Percentiles rank a stretch among this genome's conserved stretches.
These are phyloP conservation scores for Thyatira batis DNA, from an alignment of 2,888 invertebrate genomes.

Conservation along the genomic window DNA sequence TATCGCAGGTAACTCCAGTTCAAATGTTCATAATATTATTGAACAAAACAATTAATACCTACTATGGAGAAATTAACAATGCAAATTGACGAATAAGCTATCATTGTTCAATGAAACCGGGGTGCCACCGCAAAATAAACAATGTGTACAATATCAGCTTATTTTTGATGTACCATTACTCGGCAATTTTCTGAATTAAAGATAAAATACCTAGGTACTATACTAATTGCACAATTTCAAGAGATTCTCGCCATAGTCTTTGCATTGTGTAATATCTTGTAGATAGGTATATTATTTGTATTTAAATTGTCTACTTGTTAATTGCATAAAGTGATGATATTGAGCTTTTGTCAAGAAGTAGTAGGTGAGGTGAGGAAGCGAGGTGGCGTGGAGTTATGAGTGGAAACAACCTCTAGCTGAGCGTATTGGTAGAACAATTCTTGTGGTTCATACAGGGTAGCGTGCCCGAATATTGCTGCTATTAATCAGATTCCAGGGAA, in stretches of 20 bases:
- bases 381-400: slow-evolving; percentile 33
- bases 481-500: slow-evolving; percentile 67
- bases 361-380: slow-evolving; percentile 5
- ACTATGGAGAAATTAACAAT: slow-evolving; percentile 41
- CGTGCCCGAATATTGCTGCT: slow-evolving; percentile 67
- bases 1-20: slow-evolving; percentile 7
- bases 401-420: slow-evolving; percentile 33
- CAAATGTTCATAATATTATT: slow-evolving; percentile 31
- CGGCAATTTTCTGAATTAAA: slow-evolving; percentile 32
- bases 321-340: slow-evolving; percentile 3
- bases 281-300: neutral
- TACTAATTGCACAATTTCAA: slow-evolving; percentile 15
- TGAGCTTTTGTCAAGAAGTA: slow-evolving; percentile 5
- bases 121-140: slow-evolving; percentile 42
- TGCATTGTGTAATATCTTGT: neutral
- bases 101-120: slow-evolving; percentile 38
- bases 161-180: slow-evolving; percentile 32
- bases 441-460: slow-evolving; percentile 54
- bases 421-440: slow-evolving; percentile 47
- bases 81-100: slow-evolving; percentile 57
- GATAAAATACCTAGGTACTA: too few relatives aligned
- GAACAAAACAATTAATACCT: slow-evolving; percentile 41
- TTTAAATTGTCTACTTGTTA: neutral
- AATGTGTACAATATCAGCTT: slow-evolving; percentile 38
- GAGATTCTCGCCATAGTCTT: slow-evolving; percentile 9